phyloP scores from a whole-genome alignment of 2,113 vertebrate species.

The Pristiophorus japonicus region DNA sequence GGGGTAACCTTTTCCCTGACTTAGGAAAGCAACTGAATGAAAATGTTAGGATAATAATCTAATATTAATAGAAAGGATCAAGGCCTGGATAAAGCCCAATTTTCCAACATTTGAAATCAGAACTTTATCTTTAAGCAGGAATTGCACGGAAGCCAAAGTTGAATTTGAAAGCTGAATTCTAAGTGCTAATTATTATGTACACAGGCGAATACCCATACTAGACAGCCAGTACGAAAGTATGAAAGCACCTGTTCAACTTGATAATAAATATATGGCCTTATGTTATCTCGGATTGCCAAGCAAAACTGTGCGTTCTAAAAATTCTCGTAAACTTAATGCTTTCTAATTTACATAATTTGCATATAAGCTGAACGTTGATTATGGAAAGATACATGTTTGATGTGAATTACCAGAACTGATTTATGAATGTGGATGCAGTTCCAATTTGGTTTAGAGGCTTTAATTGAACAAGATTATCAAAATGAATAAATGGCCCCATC shows the following conservation, averaged over 20 bases:
- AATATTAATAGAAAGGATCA: neutral
- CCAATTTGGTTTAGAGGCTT: too few relatives aligned
- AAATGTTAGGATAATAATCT: neutral
- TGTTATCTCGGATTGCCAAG: neutral
- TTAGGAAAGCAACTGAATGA: neutral
- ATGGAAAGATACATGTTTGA: neutral
- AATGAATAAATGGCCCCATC: too few relatives aligned
- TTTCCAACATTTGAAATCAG: neutral
- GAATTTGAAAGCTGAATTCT: neutral
- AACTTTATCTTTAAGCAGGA: neutral
- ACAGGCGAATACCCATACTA: neutral
- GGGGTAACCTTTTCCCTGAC: neutral
- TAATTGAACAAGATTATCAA: too few relatives aligned
- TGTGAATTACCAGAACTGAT: neutral
- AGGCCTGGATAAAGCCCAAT: neutral
- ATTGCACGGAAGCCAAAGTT: neutral
- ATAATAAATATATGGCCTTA: neutral
- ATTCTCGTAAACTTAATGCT: neutral
- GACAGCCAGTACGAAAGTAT: neutral
- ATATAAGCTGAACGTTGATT: neutral
- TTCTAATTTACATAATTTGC: neutral
- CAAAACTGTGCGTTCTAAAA: neutral
- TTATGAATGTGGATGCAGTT: too few relatives aligned
- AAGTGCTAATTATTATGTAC: neutral
- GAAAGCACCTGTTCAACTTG: neutral